These are phyloP conservation scores for Sericinus montela DNA, from an alignment of 2,888 invertebrate species.

Conservation along the genomic window DNA sequence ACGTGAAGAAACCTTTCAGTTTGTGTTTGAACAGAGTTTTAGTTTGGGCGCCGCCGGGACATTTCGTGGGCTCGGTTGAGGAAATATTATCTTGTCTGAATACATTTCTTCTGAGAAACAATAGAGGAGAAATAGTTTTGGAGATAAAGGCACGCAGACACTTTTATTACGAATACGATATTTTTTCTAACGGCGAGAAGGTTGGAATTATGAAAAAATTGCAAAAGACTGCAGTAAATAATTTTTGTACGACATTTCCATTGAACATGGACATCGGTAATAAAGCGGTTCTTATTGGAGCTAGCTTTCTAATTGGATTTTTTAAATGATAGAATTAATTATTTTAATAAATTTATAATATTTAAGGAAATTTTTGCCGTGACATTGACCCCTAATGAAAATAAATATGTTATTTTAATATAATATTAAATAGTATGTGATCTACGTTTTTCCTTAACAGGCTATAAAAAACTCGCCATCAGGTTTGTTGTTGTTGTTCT, in stretches of 20 bases:
- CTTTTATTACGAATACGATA: slow-evolving; percentile 30
- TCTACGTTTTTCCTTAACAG: too few relatives aligned
- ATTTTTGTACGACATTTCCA: slow-evolving; percentile 39
- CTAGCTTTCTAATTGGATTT: slow-evolving; percentile 44
- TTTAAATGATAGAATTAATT: neutral
- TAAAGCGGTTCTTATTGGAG: slow-evolving; percentile 47
- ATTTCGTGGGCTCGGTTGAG: slow-evolving; percentile 44
- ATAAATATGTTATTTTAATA: too few relatives aligned
- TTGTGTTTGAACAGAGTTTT: slow-evolving; percentile 32
- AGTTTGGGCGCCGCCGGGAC: slow-evolving; percentile 50
- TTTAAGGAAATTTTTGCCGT: too few relatives aligned
- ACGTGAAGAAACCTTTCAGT: slow-evolving; percentile 34
- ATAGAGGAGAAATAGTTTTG: slow-evolving; percentile 27
- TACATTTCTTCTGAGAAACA: slow-evolving; percentile 37
- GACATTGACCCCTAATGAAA: too few relatives aligned
- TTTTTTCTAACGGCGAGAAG: slow-evolving; percentile 25
- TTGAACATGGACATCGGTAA: slow-evolving; percentile 33
- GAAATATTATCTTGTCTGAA: slow-evolving; percentile 24
- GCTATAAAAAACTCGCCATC: too few relatives aligned
- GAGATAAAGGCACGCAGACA: slow-evolving; percentile 31
- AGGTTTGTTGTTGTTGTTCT: too few relatives aligned
- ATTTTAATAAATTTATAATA: too few relatives aligned
- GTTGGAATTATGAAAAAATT: slow-evolving; percentile 39
- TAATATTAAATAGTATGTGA: too few relatives aligned
- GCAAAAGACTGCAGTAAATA: slow-evolving; percentile 17